phyloP scores from a whole-genome alignment of 2,113 vertebrate genomes.

The Dunckerocampus dactyliophorus region DNA sequence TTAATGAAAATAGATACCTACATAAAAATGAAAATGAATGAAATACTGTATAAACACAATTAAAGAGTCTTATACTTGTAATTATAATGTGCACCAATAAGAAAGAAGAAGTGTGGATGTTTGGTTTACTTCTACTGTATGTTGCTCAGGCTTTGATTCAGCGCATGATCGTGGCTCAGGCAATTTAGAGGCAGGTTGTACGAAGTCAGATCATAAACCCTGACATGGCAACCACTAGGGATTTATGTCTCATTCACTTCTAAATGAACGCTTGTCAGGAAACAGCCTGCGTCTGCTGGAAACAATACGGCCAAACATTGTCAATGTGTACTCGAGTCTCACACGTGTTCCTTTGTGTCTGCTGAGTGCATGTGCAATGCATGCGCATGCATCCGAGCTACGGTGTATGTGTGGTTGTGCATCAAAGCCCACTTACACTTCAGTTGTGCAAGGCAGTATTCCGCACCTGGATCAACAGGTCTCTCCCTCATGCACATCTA shows the following conservation, averaged over 20 bases:
- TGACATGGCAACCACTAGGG: constrained; percentile 39
- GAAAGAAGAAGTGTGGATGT: constrained; percentile 9
- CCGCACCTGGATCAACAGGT: constrained; percentile 69
- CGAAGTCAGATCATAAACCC: constrained; percentile 42
- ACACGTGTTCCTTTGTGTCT: constrained; percentile 24
- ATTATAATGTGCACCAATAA: too few species aligned
- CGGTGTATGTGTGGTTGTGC: constrained; percentile 3
- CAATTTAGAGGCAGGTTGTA: constrained; percentile 42
- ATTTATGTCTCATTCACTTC: constrained; percentile 48
- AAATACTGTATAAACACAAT: too few species aligned
- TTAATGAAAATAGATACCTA: too few species aligned
- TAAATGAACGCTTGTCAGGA: constrained; percentile 47
- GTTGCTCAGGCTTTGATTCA: constrained; percentile 49
- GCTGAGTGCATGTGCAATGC: constrained; percentile 9
- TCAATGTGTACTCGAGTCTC: constrained; percentile 7
- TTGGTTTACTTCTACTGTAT: constrained; percentile 42
- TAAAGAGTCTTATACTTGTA: too few species aligned
- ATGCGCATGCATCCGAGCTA: constrained; percentile 28
- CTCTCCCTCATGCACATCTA: constrained; percentile 49
- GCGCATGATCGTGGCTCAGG: constrained; percentile 38
- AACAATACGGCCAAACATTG: constrained; percentile 36
- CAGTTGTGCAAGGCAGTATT: constrained; percentile 57
- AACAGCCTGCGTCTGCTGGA: constrained; percentile 44
- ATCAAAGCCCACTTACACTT: constrained; percentile 35
- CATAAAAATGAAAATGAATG: too few species aligned